phyloP scores from a whole-genome alignment of 2,888 invertebrate species.

The Tineola bisselliella region DNA sequence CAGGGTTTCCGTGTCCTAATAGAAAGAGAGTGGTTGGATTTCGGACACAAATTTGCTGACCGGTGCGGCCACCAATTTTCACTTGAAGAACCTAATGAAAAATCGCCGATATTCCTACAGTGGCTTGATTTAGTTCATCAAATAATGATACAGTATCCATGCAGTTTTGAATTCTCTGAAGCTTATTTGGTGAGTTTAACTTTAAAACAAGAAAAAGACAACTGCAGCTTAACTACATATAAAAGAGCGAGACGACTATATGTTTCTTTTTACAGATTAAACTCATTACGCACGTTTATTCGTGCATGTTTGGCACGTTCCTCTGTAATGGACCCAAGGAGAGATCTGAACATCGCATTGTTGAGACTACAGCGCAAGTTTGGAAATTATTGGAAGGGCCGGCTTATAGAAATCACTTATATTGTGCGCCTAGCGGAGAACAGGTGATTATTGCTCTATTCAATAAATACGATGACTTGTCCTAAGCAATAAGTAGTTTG shows the following conservation, averaged over 20 bases:
- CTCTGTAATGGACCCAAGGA: constrained; percentile 87
- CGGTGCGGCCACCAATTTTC: constrained; percentile 87
- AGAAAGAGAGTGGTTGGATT: constrained; percentile 97
- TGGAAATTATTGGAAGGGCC: constrained; percentile 86
- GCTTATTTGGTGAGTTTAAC: constrained; percentile 86
- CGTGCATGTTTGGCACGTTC: constrained; percentile 97
- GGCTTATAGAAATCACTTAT: constrained; percentile 88
- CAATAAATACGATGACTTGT: too few relatives aligned
- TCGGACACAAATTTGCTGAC: constrained; percentile 98
- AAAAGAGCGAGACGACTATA: neutral
- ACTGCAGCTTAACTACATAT: neutral
- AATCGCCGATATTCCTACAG: constrained; percentile 97
- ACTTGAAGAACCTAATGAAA: constrained; percentile 90
- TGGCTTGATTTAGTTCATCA: constrained; percentile 98
- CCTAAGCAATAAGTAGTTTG: too few relatives aligned
- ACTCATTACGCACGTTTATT: constrained; percentile 93
- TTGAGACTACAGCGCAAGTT: constrained; percentile 80
- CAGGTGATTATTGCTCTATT: constrained; percentile 26
- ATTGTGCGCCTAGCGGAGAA: constrained; percentile 56
- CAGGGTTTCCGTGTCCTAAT: constrained; percentile 94
- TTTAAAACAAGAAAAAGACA: neutral
- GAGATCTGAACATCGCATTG: constrained; percentile 71
- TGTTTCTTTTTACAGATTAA: constrained; percentile 75
- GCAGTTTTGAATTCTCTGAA: constrained; percentile 95
- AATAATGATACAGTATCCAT: constrained; percentile 86